phyloP scores from a whole-genome alignment of 2,797 vertebrate species.

The Petrocephalus schoutedeni region DNA sequence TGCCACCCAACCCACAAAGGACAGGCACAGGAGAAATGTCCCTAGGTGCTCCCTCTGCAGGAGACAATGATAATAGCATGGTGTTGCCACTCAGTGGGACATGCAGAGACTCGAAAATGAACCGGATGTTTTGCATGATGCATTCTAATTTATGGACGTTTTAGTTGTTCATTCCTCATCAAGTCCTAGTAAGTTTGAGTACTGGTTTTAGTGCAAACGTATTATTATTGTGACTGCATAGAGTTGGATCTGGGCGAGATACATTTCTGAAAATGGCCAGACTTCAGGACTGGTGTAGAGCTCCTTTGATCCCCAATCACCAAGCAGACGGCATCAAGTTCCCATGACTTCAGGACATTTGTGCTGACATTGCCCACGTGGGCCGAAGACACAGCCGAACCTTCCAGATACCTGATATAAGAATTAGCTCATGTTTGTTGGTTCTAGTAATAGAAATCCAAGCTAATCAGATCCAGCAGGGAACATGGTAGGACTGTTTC shows the following conservation, averaged over 20 bases:
- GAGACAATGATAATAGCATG: background rate
- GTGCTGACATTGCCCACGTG: background rate
- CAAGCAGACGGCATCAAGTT: background rate
- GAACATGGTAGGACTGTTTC: background rate
- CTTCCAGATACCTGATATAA: background rate
- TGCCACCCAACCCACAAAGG: background rate
- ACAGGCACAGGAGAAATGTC: background rate
- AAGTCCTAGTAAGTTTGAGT: background rate
- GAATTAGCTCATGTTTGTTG: background rate
- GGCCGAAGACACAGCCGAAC: background rate
- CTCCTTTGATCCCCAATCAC: background rate
- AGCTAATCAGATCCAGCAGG: background rate
- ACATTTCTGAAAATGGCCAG: background rate
- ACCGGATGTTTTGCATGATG: background rate
- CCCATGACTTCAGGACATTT: background rate
- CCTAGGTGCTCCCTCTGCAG: background rate
- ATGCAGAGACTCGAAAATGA: background rate
- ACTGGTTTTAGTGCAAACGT: background rate
- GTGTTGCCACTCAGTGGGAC: background rate
- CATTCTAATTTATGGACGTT: background rate
- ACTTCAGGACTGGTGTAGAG: background rate
- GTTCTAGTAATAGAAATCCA: constrained; percentile 2
- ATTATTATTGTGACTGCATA: background rate
- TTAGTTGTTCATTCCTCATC: background rate
- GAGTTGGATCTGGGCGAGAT: background rate